A percentile compares a stretch with the other conserved stretches of the same genome.
Evolutionary conservation across 2,113 vertebrate genomes (phyloP).

Genomic region (Ochotona princeps): DNA sequence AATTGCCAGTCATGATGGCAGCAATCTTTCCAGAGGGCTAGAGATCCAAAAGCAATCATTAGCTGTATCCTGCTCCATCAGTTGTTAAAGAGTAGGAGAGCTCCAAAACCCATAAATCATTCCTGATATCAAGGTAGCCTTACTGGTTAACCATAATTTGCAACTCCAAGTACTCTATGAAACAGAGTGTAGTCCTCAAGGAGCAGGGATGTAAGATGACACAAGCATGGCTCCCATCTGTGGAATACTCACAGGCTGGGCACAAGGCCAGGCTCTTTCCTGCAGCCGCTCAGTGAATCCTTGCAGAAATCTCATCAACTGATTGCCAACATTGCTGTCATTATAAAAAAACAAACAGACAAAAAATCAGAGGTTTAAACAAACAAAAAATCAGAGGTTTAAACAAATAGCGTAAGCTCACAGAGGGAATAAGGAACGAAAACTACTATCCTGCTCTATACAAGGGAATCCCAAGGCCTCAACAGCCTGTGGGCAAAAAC

Average conservation of each 20-base stretch:
- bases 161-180: conserved; percentile 18
- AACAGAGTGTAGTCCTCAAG: conserved; percentile 15
- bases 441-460: not conserved
- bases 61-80: conserved; percentile 19
- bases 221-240: not conserved
- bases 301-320: not conserved
- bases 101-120: conserved; percentile 28
- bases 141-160: not conserved
- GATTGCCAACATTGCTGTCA: not conserved
- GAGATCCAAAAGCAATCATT: conserved; percentile 33
- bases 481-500: not conserved
- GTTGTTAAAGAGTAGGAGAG: conserved; percentile 40
- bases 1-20: not conserved
- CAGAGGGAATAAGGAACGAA: conserved; percentile 11
- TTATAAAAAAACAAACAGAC: conserved; percentile 6
- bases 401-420: not conserved
- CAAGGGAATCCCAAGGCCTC: not conserved
- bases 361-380: not conserved
- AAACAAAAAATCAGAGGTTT: not conserved
- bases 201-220: not conserved
- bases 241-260: not conserved
- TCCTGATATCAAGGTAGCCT: not conserved
- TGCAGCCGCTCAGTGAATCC: not conserved
- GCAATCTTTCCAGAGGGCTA: not conserved
- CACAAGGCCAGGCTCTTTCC: not conserved